Evolutionary conservation across 2,797 vertebrate genomes (phyloP).

Genomic region (Loriculus beryllinus): DNA sequence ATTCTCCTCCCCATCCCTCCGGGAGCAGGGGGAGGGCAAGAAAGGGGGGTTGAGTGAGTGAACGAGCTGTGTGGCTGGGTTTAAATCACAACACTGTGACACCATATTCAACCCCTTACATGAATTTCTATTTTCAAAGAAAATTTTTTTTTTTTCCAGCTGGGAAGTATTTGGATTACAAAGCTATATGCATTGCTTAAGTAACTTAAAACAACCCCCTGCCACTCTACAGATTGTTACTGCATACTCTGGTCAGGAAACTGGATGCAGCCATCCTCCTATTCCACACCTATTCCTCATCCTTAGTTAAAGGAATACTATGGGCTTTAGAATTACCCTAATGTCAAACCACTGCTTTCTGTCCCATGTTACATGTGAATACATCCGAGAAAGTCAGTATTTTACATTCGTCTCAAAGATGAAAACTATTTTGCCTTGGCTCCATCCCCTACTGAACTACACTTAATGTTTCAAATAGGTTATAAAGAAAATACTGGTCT

Average conservation of each 20-base stretch:
- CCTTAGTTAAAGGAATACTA: not conserved
- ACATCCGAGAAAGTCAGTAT: not conserved
- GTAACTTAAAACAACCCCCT: not conserved
- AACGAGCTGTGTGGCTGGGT: no score
- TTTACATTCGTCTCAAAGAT: not conserved
- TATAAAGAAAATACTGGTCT: not conserved
- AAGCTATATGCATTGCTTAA: not conserved
- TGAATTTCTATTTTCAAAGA: not conserved
- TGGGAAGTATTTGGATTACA: not conserved
- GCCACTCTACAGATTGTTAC: not conserved
- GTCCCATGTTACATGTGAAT: not conserved
- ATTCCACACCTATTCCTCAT: not conserved
- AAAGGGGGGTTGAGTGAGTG: no score
- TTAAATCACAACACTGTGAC: no score
- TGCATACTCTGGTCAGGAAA: not conserved
- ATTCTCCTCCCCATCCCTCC: no score
- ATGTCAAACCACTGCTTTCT: not conserved
- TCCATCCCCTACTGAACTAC: not conserved
- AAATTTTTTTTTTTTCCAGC: not conserved
- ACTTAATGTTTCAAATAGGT: not conserved
- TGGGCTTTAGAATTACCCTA: not conserved
- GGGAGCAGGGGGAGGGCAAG: no score
- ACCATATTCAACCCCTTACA: not conserved
- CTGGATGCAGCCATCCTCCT: not conserved
- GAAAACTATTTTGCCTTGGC: not conserved